phyloP scores from a whole-genome alignment of 2,888 invertebrate species.

The Melanophora roralis region DNA sequence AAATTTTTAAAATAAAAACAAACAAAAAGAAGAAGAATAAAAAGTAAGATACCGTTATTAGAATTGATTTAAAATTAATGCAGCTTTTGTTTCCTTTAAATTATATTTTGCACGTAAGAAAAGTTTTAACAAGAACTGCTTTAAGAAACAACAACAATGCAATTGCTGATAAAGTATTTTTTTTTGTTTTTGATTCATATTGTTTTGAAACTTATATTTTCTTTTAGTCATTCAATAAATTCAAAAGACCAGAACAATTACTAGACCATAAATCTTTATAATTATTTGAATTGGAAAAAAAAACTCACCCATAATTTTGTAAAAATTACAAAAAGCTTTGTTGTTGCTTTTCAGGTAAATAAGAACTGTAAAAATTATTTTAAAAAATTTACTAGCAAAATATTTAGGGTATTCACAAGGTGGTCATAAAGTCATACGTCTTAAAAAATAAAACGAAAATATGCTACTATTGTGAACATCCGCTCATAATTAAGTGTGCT shows the following conservation, averaged over 20 bases:
- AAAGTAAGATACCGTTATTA: constrained; percentile 12
- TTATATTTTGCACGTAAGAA: neutral
- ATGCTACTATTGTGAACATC: too few relatives aligned
- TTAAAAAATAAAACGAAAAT: too few relatives aligned
- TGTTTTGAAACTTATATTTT: constrained; percentile 1
- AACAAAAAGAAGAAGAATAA: neutral
- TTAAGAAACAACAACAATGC: neutral
- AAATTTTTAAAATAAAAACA: neutral
- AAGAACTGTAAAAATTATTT: too few relatives aligned
- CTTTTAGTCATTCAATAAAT: constrained; percentile 39
- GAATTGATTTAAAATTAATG: constrained; percentile 16
- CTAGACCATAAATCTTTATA: constrained; percentile 40
- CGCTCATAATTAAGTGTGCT: too few relatives aligned
- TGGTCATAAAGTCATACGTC: too few relatives aligned
- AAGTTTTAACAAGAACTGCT: neutral
- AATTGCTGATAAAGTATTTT: neutral
- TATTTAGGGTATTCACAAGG: too few relatives aligned
- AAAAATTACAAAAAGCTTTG: too few relatives aligned
- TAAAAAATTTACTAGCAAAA: too few relatives aligned
- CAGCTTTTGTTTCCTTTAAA: neutral
- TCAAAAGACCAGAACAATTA: constrained; percentile 50
- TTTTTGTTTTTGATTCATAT: neutral
- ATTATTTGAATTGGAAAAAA: neutral
- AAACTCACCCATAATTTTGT: too few relatives aligned
- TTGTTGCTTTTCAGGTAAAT: too few relatives aligned